A percentile compares a stretch with the other conserved stretches of the same genome.
Conservation (phyloP, 2,797 vertebrate genomes). For the Leptatherina wallacei region DNA sequence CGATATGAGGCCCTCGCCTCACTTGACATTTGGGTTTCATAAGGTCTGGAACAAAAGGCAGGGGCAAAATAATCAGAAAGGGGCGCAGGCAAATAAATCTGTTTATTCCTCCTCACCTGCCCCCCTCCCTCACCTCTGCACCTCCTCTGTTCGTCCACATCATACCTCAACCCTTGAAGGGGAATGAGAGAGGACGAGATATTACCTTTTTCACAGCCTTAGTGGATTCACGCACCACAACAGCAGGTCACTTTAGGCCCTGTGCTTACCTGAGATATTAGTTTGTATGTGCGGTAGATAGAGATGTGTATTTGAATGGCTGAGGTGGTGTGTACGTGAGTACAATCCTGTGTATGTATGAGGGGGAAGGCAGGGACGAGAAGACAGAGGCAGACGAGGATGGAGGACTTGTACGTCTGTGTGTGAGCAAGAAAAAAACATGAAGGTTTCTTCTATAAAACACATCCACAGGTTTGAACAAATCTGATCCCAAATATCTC, state of each 20-base stretch:
- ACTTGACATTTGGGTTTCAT: conserved; percentile 98
- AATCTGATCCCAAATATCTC: conserved; percentile 6
- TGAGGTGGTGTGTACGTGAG: conserved; percentile 50
- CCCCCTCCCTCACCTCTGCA: conserved; percentile 57
- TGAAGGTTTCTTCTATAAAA: conserved; percentile 13
- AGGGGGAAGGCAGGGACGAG: too few relatives aligned
- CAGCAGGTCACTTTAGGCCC: conserved; percentile 81
- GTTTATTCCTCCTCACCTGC: conserved; percentile 85
- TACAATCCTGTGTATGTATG: conserved; percentile 65
- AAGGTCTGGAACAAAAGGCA: conserved; percentile 88
- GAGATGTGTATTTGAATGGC: conserved; percentile 79
- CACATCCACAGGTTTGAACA: conserved; percentile 7
- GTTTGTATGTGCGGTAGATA: conserved; percentile 77
- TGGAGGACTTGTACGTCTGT: conserved; percentile 17
- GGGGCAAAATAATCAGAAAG: conserved; percentile 86
- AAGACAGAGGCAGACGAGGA: conserved; percentile 28
- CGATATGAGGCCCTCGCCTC: conserved; percentile 92
- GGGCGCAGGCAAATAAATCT: conserved; percentile 87
- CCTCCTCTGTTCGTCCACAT: conserved; percentile 68
- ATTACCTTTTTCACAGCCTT: conserved; percentile 78
- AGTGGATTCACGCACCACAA: conserved; percentile 72
- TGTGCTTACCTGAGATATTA: conserved; percentile 82
- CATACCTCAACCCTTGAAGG: conserved; percentile 64
- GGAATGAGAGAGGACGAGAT: conserved; percentile 67
- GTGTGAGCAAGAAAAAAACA: conserved; percentile 11